Evolutionary conservation across 2,113 vertebrate species (phyloP).

Genomic region (Chaenogobius annularis): DNA sequence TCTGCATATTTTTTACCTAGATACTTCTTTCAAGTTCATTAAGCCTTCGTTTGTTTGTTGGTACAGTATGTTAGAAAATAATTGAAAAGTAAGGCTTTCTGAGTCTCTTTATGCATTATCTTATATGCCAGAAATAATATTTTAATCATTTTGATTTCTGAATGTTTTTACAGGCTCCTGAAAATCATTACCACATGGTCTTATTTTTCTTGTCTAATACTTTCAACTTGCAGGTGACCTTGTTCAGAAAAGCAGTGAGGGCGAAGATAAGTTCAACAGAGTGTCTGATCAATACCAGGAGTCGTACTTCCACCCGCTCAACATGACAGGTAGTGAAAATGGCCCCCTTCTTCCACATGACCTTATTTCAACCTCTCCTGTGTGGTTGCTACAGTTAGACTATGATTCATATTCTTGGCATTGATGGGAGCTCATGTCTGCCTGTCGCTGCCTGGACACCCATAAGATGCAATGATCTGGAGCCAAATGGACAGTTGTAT

Average conservation of each 20-base stretch:
- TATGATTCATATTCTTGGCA: constrained; percentile 31
- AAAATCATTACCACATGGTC: not conserved
- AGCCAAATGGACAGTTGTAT: constrained; percentile 23
- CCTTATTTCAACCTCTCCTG: constrained; percentile 5
- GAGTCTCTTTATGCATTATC: not conserved
- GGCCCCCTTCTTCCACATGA: not conserved
- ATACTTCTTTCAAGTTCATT: not conserved
- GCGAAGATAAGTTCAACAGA: constrained; percentile 74
- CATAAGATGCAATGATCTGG: constrained; percentile 43
- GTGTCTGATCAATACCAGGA: constrained; percentile 86
- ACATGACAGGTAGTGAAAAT: constrained; percentile 82
- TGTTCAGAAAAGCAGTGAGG: constrained; percentile 58
- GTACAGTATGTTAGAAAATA: not conserved
- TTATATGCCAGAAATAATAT: not conserved
- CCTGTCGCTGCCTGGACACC: constrained; percentile 32
- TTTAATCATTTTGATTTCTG: not conserved
- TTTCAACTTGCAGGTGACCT: constrained; percentile 77
- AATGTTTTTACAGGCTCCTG: not conserved
- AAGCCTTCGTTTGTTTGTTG: not conserved
- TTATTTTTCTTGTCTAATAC: constrained; percentile 4
- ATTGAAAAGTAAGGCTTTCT: not conserved
- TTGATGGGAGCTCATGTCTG: constrained; percentile 11
- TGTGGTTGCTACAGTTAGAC: constrained; percentile 6
- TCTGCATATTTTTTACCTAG: not conserved
- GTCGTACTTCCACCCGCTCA: constrained; percentile 85